Conservation (phyloP, 2,888 invertebrate genomes). For the Periphyllus acericola region DNA sequence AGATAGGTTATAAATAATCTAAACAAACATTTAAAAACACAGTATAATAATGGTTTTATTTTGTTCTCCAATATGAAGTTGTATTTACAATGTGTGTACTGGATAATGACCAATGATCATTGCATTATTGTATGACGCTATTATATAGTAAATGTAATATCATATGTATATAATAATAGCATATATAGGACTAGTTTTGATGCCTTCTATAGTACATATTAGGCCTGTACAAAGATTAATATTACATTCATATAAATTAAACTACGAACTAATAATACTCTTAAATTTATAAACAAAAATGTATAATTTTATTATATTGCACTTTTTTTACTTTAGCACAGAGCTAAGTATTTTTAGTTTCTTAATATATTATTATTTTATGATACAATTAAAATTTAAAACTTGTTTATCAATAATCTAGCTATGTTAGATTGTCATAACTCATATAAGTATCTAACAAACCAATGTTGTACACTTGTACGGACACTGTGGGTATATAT, state of each 20-base stretch:
- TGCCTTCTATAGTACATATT: conserved; percentile 29
- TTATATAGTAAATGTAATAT: conserved; percentile 10
- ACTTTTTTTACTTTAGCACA: conserved; percentile 45
- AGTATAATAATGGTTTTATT: conserved; percentile 53
- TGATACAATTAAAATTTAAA: conserved; percentile 30
- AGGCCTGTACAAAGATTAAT: conserved; percentile 54
- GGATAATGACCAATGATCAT: conserved; percentile 37
- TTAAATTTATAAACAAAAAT: conserved; percentile 51
- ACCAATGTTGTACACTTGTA: conserved; percentile 32
- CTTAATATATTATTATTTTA: conserved; percentile 30
- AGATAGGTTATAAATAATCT: not conserved
- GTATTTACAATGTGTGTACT: conserved; percentile 43
- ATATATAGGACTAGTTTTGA: conserved; percentile 38
- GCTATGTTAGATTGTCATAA: conserved; percentile 60
- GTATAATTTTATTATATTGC: conserved; percentile 54
- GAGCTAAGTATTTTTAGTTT: conserved; percentile 34
- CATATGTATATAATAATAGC: conserved; percentile 38
- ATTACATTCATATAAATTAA: conserved; percentile 52
- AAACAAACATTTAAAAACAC: conserved; percentile 34
- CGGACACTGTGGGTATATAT: conserved; percentile 6
- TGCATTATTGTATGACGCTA: conserved; percentile 28
- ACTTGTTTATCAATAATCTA: conserved; percentile 46
- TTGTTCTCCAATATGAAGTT: conserved; percentile 27
- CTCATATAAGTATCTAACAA: conserved; percentile 47
- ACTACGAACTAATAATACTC: conserved; percentile 25